A percentile compares a stretch with the other conserved stretches of the same genome.
These are phyloP conservation scores for Salvelinus alpinus DNA, from an alignment of 2,113 vertebrate species.

Conservation along the genomic window DNA sequence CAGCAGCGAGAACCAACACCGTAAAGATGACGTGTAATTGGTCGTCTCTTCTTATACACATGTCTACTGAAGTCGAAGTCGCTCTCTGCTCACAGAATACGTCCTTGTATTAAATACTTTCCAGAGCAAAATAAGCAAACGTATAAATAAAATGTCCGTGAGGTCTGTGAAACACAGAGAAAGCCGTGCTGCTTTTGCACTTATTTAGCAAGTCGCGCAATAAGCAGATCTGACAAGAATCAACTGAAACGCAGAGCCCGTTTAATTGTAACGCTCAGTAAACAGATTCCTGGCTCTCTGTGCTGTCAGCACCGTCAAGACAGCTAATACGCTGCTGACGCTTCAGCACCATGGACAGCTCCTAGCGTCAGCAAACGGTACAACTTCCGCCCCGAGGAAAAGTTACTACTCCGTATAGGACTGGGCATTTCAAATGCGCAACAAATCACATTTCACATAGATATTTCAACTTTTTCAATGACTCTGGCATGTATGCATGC, in stretches of 20 bases:
- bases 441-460: neutral
- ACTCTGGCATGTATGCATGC: neutral
- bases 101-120: conserved; percentile 67
- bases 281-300: conserved; percentile 64
- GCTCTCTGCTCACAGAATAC: conserved; percentile 44
- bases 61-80: conserved; percentile 65
- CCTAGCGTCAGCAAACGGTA: conserved; percentile 82
- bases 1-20: conserved; percentile 52
- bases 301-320: conserved; percentile 64
- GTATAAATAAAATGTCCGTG: conserved; percentile 11
- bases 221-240: conserved; percentile 40
- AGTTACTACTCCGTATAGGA: neutral
- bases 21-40: conserved; percentile 49
- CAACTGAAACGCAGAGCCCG: conserved; percentile 60
- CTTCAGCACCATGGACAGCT: conserved; percentile 87
- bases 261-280: conserved; percentile 62
- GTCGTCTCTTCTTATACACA: conserved; percentile 57
- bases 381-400: conserved; percentile 47
- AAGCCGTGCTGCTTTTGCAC: conserved; percentile 14
- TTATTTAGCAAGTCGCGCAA: conserved; percentile 7
- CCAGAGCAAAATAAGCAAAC: conserved; percentile 41
- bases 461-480: neutral
- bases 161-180: neutral
- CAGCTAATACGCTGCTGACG: conserved; percentile 61
- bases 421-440: neutral